Evolutionary conservation across 2,113 vertebrate species (phyloP).

Genomic region (Phyllopteryx taeniolatus): DNA sequence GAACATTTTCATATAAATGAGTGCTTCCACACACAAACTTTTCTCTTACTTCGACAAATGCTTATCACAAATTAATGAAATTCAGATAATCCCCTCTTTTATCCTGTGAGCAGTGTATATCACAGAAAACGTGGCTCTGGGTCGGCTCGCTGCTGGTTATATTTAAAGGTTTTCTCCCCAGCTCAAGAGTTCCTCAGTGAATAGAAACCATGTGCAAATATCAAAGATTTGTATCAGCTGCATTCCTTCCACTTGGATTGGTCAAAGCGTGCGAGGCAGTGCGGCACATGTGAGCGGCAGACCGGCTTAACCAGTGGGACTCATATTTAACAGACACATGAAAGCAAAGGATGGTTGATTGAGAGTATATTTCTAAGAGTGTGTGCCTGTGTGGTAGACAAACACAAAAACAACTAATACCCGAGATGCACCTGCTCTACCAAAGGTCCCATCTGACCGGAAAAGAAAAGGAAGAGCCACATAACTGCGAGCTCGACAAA

Average conservation of each 20-base stretch:
- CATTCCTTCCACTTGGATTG: slow-evolving; percentile 56
- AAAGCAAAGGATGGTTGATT: not conserved
- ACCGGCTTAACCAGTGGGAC: not conserved
- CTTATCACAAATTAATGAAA: slow-evolving; percentile 38
- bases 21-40: not conserved
- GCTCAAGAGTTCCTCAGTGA: slow-evolving; percentile 15
- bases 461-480: slow-evolving; percentile 24
- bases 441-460: slow-evolving; percentile 27
- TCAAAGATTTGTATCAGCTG: slow-evolving; percentile 46
- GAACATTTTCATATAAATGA: not conserved
- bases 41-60: slow-evolving; percentile 30
- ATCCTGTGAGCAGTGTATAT: slow-evolving; percentile 38
- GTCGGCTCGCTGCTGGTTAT: slow-evolving; percentile 6
- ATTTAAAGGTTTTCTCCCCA: slow-evolving; percentile 36
- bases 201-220: slow-evolving; percentile 63
- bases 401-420: slow-evolving; percentile 20
- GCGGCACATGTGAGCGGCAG: slow-evolving; percentile 50
- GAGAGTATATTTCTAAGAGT: not conserved
- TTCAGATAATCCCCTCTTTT: slow-evolving; percentile 19
- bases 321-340: slow-evolving; percentile 7
- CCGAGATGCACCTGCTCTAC: slow-evolving; percentile 52
- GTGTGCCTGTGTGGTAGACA: not conserved
- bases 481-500: slow-evolving; percentile 32
- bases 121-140: slow-evolving; percentile 39
- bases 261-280: slow-evolving; percentile 33